Evolutionary conservation across 92 coral and sea anemone genomes (phyloP).

Genomic region (Phenganax subtilis): DNA sequence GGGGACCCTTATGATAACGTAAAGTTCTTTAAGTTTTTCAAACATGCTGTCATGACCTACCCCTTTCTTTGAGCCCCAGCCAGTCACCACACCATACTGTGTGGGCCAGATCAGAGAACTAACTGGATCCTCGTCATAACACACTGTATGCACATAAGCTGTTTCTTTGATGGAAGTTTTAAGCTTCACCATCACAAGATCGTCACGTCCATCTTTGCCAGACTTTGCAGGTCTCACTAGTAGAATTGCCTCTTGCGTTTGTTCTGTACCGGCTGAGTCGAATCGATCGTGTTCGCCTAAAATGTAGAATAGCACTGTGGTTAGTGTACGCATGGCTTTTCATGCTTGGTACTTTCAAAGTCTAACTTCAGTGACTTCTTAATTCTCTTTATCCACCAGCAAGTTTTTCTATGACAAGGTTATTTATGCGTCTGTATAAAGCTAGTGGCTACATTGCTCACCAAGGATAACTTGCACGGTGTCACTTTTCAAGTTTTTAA

Average conservation of each 20-base stretch:
- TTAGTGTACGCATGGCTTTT: not conserved
- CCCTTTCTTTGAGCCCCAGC: constrained; percentile 85
- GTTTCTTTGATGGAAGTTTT: constrained; percentile 59
- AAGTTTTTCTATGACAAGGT: not conserved
- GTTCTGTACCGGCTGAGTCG: constrained; percentile 79
- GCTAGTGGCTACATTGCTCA: constrained; percentile 18
- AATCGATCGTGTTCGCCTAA: constrained; percentile 81
- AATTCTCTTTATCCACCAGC: not conserved
- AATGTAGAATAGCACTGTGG: not conserved
- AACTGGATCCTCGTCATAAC: constrained; percentile 58
- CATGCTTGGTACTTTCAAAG: not conserved
- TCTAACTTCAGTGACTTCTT: not conserved
- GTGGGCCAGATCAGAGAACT: constrained; percentile 61
- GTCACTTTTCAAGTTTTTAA: constrained; percentile 35
- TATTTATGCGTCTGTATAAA: not conserved
- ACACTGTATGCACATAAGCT: constrained; percentile 74
- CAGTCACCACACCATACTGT: constrained; percentile 63
- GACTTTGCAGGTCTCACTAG: constrained; percentile 53
- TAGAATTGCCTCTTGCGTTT: constrained; percentile 31
- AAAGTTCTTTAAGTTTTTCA: too few relatives aligned
- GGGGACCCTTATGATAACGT: too few relatives aligned
- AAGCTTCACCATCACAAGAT: constrained; percentile 67
- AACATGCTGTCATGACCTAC: constrained; percentile 8
- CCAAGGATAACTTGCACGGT: constrained; percentile 65
- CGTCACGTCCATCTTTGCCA: constrained; percentile 49